Evolutionary conservation across 2,888 invertebrate species (phyloP).

Genomic region (Brenthis ino): DNA sequence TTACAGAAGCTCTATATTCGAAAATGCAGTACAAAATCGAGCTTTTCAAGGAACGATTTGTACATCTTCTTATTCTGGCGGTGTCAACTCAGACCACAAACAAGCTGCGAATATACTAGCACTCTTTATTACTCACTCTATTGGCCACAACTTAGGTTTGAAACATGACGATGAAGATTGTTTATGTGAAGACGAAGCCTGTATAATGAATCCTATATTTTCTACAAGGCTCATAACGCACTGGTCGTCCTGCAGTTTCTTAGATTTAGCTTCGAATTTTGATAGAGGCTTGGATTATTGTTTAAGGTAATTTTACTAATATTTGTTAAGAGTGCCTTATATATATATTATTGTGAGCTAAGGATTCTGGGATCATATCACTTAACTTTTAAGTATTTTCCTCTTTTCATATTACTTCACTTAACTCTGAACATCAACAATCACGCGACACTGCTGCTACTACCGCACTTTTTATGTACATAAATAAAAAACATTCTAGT

Average conservation of each 20-base stretch:
- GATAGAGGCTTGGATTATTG: slow-evolving; percentile 8
- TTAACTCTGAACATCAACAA: no score
- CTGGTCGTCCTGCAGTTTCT: slow-evolving; percentile 5
- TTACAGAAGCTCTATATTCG: not conserved
- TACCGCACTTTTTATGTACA: no score
- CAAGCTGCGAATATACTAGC: not conserved
- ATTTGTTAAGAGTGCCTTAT: no score
- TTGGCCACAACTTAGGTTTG: slow-evolving; percentile 8
- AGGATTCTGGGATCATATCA: no score
- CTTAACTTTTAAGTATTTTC: no score
- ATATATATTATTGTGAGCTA: not conserved
- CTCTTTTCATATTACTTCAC: no score
- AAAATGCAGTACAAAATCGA: no score
- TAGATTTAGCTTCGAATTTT: not conserved
- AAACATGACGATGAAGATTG: not conserved
- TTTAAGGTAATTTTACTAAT: slow-evolving; percentile 11
- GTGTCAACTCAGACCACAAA: not conserved
- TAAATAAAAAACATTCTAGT: no score
- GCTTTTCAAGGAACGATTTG: not conserved
- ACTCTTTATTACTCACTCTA: not conserved
- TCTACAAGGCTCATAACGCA: not conserved
- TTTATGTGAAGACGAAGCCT: not conserved
- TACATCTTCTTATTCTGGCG: not conserved
- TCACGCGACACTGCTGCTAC: no score
- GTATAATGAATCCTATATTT: not conserved